Conservation (phyloP, 2,888 invertebrate genomes). For the Cheilosia scutellata region DNA sequence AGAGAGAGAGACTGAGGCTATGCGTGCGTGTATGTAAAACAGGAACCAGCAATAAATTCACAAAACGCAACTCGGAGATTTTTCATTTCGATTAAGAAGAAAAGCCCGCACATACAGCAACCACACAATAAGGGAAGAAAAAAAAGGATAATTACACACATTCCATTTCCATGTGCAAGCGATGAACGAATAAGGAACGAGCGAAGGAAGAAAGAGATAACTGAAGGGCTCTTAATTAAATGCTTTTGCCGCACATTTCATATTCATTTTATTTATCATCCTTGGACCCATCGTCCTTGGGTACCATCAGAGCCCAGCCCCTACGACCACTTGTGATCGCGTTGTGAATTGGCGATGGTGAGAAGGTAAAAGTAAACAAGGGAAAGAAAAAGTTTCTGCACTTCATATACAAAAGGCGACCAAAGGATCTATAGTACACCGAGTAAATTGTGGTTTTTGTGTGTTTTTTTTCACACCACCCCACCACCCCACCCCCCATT, state of each 20-base stretch:
- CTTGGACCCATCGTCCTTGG: conserved; percentile 35
- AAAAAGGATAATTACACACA: conserved; percentile 67
- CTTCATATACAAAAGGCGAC: conserved; percentile 17
- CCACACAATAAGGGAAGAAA: conserved; percentile 20
- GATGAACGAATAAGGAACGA: conserved; percentile 46
- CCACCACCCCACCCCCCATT: background rate
- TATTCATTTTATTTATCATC: conserved; percentile 53
- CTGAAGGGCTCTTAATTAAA: conserved; percentile 63
- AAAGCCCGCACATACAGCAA: conserved; percentile 25
- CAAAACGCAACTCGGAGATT: conserved; percentile 43
- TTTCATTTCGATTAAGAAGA: conserved; percentile 61
- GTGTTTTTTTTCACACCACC: background rate
- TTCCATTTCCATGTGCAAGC: conserved; percentile 62
- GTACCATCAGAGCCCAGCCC: conserved; percentile 4
- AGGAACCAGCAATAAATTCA: conserved; percentile 50
- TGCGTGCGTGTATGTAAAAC: conserved; percentile 54
- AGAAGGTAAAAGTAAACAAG: conserved; percentile 48
- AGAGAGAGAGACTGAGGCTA: conserved; percentile 30
- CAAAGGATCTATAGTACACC: conserved; percentile 50
- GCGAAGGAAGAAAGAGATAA: conserved; percentile 16
- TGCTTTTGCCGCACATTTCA: conserved; percentile 60
- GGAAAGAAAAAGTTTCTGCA: conserved; percentile 9
- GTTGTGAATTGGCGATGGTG: conserved; percentile 50
- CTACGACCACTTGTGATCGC: conserved; percentile 33
- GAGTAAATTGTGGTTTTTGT: conserved; percentile 42